Percentiles rank a stretch among this genome's conserved stretches.
Conservation (phyloP, 1,140 invertebrate species). For the Stenopsyche tienmushanensis region DNA sequence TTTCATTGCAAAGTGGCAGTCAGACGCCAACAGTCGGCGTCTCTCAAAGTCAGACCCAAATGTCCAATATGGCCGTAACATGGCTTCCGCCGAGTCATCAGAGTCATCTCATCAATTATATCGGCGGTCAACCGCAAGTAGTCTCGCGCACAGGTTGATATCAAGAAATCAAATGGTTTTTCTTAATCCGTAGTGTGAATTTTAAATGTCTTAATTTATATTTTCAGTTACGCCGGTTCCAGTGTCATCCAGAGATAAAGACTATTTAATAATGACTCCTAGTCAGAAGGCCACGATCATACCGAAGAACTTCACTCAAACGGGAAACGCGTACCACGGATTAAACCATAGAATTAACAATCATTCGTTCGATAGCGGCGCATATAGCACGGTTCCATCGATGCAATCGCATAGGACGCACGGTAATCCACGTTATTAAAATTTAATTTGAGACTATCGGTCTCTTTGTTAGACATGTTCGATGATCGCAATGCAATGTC, state of each 20-base stretch:
- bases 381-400: slow-evolving; percentile 24
- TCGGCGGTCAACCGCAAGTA: slow-evolving; percentile 21
- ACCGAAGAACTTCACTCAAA: slow-evolving; percentile 34
- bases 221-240: slow-evolving; percentile 30
- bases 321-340: slow-evolving; percentile 24
- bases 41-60: slow-evolving; percentile 11
- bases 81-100: slow-evolving; percentile 23
- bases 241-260: slow-evolving; percentile 31
- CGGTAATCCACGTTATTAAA: too few relatives aligned
- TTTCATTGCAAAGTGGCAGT: slow-evolving; percentile 3
- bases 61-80: slow-evolving; percentile 1
- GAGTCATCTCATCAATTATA: slow-evolving; percentile 26
- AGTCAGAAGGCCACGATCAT: slow-evolving; percentile 36
- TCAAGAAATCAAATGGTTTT: background rate
- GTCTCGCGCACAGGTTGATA: slow-evolving; percentile 31
- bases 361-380: slow-evolving; percentile 27
- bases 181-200: background rate
- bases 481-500: too few relatives aligned
- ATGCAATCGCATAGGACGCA: slow-evolving; percentile 33
- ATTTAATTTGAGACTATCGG: too few relatives aligned
- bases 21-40: background rate
- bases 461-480: too few relatives aligned
- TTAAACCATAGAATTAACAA: slow-evolving; percentile 31
- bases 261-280: slow-evolving; percentile 38
- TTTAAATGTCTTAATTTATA: background rate